A percentile compares a stretch with the other conserved stretches of the same genome.
phyloP scores from a whole-genome alignment of 2,797 vertebrate species.

The Poeciliopsis paucimaculata region DNA sequence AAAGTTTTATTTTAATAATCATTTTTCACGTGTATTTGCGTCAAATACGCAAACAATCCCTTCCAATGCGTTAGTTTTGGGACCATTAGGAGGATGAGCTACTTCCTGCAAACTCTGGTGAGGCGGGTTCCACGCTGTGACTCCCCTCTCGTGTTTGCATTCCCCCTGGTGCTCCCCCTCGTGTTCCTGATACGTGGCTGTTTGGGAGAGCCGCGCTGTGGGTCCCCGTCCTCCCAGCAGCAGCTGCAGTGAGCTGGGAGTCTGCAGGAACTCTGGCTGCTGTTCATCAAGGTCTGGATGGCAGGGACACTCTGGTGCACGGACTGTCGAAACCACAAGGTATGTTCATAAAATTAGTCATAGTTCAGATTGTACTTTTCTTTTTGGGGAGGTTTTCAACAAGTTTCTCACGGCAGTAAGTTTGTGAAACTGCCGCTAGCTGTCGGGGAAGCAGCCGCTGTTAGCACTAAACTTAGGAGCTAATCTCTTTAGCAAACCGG shows the following conservation, averaged over 20 bases:
- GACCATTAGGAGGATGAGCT: not conserved
- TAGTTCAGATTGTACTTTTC: accelerated
- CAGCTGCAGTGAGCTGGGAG: conserved; percentile 41
- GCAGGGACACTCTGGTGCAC: conserved; percentile 85
- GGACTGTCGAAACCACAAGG: conserved; percentile 68
- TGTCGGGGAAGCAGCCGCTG: not conserved
- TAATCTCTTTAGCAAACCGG: conserved; percentile 32
- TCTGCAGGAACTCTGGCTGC: conserved; percentile 37
- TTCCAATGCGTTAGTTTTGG: not conserved
- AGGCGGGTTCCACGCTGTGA: conserved; percentile 53
- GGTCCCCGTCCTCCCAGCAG: conserved; percentile 22
- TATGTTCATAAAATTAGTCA: conserved; percentile 32
- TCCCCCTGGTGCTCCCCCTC: conserved; percentile 19
- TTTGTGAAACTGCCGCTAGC: conserved; percentile 25
- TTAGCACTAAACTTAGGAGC: conserved; percentile 33
- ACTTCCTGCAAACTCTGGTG: conserved; percentile 51
- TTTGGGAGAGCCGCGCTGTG: conserved; percentile 43
- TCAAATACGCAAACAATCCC: not conserved
- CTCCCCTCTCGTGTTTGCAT: conserved; percentile 18
- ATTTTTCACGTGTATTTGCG: not conserved
- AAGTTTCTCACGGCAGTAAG: conserved; percentile 2
- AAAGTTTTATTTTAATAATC: not conserved
- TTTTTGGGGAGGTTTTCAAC: not conserved
- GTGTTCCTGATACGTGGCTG: conserved; percentile 77
- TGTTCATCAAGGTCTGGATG: conserved; percentile 86